These are phyloP conservation scores for Hydroisotoma schaefferi DNA, from an alignment of 2,888 invertebrate genomes.

Conservation along the genomic window DNA sequence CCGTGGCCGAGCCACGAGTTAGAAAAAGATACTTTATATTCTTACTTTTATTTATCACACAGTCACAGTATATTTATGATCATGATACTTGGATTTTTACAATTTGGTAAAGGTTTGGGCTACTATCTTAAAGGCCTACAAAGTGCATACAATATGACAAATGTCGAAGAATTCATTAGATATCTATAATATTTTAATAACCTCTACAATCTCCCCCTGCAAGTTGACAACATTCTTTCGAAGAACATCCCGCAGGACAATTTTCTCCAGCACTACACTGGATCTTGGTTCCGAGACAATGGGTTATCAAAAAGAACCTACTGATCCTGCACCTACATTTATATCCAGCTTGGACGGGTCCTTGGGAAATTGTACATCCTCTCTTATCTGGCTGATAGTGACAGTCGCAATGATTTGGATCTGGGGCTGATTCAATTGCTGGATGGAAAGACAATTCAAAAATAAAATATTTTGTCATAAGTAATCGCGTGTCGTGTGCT, in stretches of 20 bases:
- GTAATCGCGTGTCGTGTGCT: no score
- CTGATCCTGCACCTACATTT: slow-evolving; percentile 18
- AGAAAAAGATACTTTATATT: no score
- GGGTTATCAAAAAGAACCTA: slow-evolving; percentile 8
- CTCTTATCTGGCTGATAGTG: slow-evolving; percentile 18
- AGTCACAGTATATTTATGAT: no score
- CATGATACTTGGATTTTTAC: no score
- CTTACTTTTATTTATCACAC: no score
- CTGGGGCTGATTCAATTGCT: not conserved
- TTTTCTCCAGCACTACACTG: slow-evolving; percentile 8
- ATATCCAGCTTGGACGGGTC: slow-evolving; percentile 1
- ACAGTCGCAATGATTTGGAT: slow-evolving; percentile 18
- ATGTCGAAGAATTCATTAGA: no score
- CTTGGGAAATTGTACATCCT: slow-evolving; percentile 15
- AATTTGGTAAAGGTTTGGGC: no score
- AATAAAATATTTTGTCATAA: no score
- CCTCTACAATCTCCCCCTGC: slow-evolving; percentile 15
- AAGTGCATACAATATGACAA: no score
- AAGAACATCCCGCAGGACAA: slow-evolving; percentile 14
- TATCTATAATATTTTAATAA: not conserved
- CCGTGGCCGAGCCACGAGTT: no score
- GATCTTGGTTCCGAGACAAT: slow-evolving; percentile 11
- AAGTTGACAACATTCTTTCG: slow-evolving; percentile 2
- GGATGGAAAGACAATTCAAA: no score
- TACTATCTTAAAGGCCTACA: no score